phyloP scores from a whole-genome alignment of 1,140 invertebrate species.

The Drosophila lacteicornis region DNA sequence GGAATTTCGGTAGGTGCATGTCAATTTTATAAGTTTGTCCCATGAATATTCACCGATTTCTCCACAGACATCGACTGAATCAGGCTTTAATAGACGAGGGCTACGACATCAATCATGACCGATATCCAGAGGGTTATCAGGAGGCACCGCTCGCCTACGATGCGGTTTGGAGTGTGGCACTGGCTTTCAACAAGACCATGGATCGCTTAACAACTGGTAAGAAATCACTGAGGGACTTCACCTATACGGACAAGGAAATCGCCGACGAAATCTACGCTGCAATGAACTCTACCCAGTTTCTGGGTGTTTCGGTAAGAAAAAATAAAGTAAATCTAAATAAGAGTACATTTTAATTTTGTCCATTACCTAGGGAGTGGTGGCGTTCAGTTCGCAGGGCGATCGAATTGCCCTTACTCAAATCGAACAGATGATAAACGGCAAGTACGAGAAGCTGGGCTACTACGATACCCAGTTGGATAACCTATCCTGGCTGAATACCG shows the following conservation, averaged over 20 bases:
- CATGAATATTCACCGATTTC: background rate
- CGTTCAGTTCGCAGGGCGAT: slow-evolving; percentile 98
- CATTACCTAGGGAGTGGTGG: slow-evolving; percentile 92
- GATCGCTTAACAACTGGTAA: slow-evolving; percentile 91
- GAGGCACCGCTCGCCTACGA: slow-evolving; percentile 99
- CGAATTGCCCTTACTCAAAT: slow-evolving; percentile 99
- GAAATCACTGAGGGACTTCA: slow-evolving; percentile 96
- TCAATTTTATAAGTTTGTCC: background rate
- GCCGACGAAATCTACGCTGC: slow-evolving; percentile 98
- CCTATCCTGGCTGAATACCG: slow-evolving; percentile 95
- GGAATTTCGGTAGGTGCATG: slow-evolving; percentile 87
- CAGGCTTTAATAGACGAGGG: slow-evolving; percentile 90
- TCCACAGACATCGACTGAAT: slow-evolving; percentile 90
- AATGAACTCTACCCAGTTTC: slow-evolving; percentile 98
- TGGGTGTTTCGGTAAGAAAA: slow-evolving; percentile 96
- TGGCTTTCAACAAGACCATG: slow-evolving; percentile 99
- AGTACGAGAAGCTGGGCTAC: slow-evolving; percentile 97
- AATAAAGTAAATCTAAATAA: background rate
- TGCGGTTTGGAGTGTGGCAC: slow-evolving; percentile 98
- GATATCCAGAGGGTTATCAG: slow-evolving; percentile 97
- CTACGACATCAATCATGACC: slow-evolving; percentile 92
- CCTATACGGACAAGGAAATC: slow-evolving; percentile 98
- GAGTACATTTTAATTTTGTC: background rate
- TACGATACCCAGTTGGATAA: slow-evolving; percentile 98
- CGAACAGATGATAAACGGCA: slow-evolving; percentile 98